phyloP scores from a whole-genome alignment of 2,888 invertebrate species.

The Acleris laterana region DNA sequence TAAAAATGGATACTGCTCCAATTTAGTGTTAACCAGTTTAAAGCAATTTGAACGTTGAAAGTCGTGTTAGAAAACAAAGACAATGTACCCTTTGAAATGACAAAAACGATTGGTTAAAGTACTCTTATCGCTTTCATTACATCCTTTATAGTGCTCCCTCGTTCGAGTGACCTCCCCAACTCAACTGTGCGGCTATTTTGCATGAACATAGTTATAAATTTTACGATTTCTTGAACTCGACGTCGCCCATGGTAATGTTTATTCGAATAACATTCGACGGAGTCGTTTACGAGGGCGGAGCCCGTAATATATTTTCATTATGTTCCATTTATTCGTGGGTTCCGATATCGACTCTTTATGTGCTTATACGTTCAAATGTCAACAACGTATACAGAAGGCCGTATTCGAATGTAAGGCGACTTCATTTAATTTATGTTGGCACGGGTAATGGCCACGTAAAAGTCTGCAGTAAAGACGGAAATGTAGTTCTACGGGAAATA shows the following conservation, averaged over 20 bases:
- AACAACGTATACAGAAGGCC: conserved; percentile 59
- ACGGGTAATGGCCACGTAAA: conserved; percentile 40
- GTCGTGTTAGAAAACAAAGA: conserved; percentile 19
- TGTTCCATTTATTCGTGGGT: conserved; percentile 73
- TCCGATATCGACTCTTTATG: conserved; percentile 70
- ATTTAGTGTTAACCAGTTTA: conserved; percentile 11
- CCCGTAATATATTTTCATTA: conserved; percentile 78
- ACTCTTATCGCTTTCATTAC: conserved; percentile 40
- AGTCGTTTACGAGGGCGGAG: conserved; percentile 68
- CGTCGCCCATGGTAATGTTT: conserved; percentile 70
- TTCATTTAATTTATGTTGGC: conserved; percentile 63
- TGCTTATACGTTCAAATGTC: conserved; percentile 67
- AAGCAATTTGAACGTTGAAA: conserved; percentile 15
- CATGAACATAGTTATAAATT: conserved; percentile 63
- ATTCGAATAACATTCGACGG: conserved; percentile 71
- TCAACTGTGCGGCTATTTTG: conserved; percentile 43
- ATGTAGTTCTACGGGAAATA: conserved; percentile 15
- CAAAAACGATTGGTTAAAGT: conserved; percentile 26
- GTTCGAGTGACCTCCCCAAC: conserved; percentile 36
- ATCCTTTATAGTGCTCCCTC: conserved; percentile 28
- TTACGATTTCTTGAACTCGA: conserved; percentile 70
- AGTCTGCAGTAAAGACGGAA: conserved; percentile 34
- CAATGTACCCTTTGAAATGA: conserved; percentile 28
- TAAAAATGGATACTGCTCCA: background rate
- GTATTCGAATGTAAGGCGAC: conserved; percentile 57